A percentile compares a stretch with the other conserved stretches of the same genome.
Conservation (phyloP, 2,888 invertebrate species). For the Dicycla oo region DNA sequence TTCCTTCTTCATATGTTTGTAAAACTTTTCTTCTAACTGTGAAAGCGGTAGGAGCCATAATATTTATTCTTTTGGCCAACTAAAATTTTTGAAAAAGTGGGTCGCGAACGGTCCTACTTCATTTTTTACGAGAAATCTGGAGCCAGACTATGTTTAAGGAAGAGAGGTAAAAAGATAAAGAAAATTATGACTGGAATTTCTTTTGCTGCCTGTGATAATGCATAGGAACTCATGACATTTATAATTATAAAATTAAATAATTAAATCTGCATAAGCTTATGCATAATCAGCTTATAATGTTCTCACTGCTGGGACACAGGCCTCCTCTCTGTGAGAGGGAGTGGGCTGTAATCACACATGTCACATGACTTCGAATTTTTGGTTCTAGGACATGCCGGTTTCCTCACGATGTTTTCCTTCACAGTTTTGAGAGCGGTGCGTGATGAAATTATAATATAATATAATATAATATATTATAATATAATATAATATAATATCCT, state of each 20-base stretch:
- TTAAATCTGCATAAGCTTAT: too few species aligned
- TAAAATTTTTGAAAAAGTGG: conserved; percentile 37
- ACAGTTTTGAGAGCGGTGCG: too few species aligned
- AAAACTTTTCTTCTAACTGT: conserved; percentile 21
- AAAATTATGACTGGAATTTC: neutral
- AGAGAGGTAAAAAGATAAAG: neutral
- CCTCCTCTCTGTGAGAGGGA: too few species aligned
- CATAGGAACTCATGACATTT: neutral
- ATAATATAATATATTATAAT: too few species aligned
- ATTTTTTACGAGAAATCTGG: conserved; percentile 42
- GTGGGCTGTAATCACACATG: too few species aligned
- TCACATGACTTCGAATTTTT: too few species aligned
- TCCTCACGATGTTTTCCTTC: too few species aligned
- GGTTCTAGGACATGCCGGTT: too few species aligned
- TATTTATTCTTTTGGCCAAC: conserved; percentile 46
- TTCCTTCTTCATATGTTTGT: conserved; percentile 32
- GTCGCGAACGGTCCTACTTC: conserved; percentile 20
- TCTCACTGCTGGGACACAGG: too few species aligned
- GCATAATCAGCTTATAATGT: too few species aligned
- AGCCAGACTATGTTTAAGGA: neutral
- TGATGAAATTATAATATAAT: too few species aligned
- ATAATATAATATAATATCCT: too few species aligned
- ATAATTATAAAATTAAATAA: neutral
- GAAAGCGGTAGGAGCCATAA: conserved; percentile 3
- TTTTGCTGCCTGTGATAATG: neutral